Evolutionary conservation across 2,797 vertebrate species (phyloP), one percentile per base, ranked within the genome.

Genomic region (Mus caroli): DNA sequence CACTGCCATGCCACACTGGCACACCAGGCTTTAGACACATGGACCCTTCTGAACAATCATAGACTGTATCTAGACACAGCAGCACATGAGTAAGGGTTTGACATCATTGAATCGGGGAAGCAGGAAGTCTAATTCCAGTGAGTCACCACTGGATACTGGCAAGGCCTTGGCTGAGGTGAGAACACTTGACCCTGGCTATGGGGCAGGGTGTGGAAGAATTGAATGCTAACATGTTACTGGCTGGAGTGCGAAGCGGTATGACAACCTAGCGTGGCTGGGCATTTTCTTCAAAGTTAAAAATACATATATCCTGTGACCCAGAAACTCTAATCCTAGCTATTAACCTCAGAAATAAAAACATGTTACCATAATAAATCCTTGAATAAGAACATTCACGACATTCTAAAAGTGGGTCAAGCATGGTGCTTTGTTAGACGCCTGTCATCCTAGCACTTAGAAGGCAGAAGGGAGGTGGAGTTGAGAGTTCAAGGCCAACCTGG

Each of bases 221-320:
- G 13, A n/a, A 50, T 69, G 62, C 43, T 50, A 52, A 8, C 24
- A 43, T 8, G 1, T 14, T 50, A 64, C 82, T 46, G 90, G 17
- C 37, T 19, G 26, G 28, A 20, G 20, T 22, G 31, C 14, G 24
- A 82, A 83, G 22, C 6, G 40, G 17, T 6, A 9, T 28, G 37
- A 86, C 37, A 43, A 22, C 69, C 80, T 75, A 20, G 26, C 5
- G 69, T 88, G 94, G 87, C 24, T 15, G 80, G 84, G 19, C 17
- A 50, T 46, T 76, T 88, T 76, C 76, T 92, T 92, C 60, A 93
- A 89, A 73, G 50, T 93, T 90, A 92, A 67, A 84, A 62, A 71
- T 56, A 87, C 14, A 22, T 37, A 7, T 13, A 40, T 1, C 76
- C 17, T 80, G 2, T 91, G 50, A 60, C 24, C 34, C 84, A 75